Evolutionary conservation across 2,888 invertebrate genomes (phyloP).

Genomic region (Chirona hameri): DNA sequence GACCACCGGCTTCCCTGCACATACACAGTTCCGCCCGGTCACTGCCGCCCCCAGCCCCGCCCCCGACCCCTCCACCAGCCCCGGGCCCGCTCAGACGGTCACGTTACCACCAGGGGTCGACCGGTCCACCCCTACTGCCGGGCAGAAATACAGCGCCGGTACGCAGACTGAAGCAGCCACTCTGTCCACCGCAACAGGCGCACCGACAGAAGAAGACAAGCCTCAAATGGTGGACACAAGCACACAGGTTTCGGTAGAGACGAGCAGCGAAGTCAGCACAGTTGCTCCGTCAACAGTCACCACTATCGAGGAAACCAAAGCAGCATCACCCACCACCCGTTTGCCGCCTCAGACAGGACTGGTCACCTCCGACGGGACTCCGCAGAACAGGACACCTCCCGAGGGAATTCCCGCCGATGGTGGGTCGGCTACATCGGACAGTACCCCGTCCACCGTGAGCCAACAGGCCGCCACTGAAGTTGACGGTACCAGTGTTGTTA

Average conservation of each 20-base stretch:
- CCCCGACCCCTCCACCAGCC: background rate
- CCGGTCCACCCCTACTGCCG: background rate
- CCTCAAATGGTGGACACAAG: background rate
- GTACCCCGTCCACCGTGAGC: background rate
- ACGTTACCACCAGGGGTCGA: background rate
- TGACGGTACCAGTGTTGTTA: background rate
- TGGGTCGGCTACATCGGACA: background rate
- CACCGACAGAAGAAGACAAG: background rate
- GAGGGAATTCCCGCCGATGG: too few relatives aligned
- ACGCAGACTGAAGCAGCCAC: background rate
- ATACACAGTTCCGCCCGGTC: background rate
- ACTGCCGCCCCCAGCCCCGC: background rate
- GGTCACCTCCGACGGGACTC: background rate
- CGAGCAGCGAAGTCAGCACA: background rate
- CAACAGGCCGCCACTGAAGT: background rate
- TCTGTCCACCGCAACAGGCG: background rate
- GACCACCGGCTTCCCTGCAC: background rate
- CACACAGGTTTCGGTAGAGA: background rate
- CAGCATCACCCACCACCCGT: background rate
- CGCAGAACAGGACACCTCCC: background rate
- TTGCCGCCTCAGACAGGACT: background rate
- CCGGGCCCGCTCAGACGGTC: conserved; percentile 2
- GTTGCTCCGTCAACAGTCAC: background rate
- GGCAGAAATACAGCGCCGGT: background rate
- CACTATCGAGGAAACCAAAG: background rate